Base-by-base conservation (phyloP, 1,140 invertebrate species). In the Drosophila serrata region DNA sequence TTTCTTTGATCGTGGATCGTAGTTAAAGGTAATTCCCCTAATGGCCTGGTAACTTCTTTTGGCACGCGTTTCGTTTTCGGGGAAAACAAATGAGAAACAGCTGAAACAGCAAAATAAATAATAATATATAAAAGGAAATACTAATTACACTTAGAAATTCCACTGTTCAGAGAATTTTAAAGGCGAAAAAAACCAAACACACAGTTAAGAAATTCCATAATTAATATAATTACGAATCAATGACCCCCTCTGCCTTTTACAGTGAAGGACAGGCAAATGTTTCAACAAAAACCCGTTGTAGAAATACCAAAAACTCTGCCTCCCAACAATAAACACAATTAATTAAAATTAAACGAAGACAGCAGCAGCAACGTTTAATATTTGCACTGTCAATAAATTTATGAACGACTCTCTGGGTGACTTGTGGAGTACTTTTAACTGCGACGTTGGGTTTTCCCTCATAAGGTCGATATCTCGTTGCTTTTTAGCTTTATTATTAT, bases 321-420 rank as follows among this genome's bases (percentile, higher is more conserved):
- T 22, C 29, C 29, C 51, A 61, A 77, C 81, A 85, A 82, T 82
- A 75, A 70, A 42, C 13, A 79, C 82, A 87, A 90, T 88, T 88
- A 90, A 88, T 90, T 90, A 72, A 90, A 88, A 84, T 87, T 80
- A 88, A 80, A 33, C 75, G 59, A 87, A 87, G 62, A 72, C 45
- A 76, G 51, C 27, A 67, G 22, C 40, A 39, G 39, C 43, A 51
- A 40, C 63, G 19, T 75, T 87, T 76, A 82, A 84, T 87, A 88
- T 90, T 88, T 90, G 80, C 48, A 65, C 73, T 84, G 84, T 90
- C 85, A 88, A 88, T 90, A 88, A 90, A 90, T 84, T 90, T 78
- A 43, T 87, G 72, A 88, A 88, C 64, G 60, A 69, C 70, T 82
- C 13, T 69, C 42, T 22, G 43, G 68, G 22, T 72, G 68, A 72